phyloP scores from a whole-genome alignment of 2,113 vertebrate genomes.

The Sardina pilchardus region DNA sequence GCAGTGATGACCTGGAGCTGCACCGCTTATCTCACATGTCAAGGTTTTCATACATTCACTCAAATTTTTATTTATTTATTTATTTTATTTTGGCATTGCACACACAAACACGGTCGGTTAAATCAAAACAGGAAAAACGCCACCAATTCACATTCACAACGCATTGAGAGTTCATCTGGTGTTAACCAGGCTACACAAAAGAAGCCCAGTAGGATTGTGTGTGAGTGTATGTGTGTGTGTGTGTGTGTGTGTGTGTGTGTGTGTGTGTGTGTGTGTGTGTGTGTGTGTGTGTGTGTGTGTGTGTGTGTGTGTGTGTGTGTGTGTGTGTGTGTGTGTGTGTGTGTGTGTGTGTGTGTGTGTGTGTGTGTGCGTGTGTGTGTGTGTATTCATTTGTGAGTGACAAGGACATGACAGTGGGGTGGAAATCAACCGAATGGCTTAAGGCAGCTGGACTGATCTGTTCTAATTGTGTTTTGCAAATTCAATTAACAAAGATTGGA shows the following conservation, averaged over 20 bases:
- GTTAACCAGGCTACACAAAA: neutral
- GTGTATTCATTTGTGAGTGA: slow-evolving; percentile 26
- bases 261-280: neutral
- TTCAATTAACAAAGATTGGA: slow-evolving; percentile 3
- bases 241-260: too few species aligned
- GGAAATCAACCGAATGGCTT: neutral
- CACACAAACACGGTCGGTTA: neutral
- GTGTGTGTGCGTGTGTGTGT: slow-evolving; percentile 28
- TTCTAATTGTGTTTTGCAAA: slow-evolving; percentile 1
- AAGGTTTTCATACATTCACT: slow-evolving; percentile 68
- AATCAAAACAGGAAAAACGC: too few species aligned
- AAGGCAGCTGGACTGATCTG: neutral
- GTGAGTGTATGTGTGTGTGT: too few species aligned
- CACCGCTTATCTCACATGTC: slow-evolving; percentile 90
- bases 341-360: slow-evolving; percentile 8
- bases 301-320: neutral
- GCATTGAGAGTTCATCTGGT: neutral
- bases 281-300: slow-evolving; percentile 4
- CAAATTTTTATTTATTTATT: neutral
- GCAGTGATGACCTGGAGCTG: slow-evolving; percentile 89
- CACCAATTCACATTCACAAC: too few species aligned
- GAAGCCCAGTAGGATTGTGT: neutral
- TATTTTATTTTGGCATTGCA: neutral
- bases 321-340: neutral
- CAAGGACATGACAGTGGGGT: neutral